These are phyloP conservation scores for Trichopria drosophilae DNA, from an alignment of 2,888 invertebrate species.

Conservation along the genomic window DNA sequence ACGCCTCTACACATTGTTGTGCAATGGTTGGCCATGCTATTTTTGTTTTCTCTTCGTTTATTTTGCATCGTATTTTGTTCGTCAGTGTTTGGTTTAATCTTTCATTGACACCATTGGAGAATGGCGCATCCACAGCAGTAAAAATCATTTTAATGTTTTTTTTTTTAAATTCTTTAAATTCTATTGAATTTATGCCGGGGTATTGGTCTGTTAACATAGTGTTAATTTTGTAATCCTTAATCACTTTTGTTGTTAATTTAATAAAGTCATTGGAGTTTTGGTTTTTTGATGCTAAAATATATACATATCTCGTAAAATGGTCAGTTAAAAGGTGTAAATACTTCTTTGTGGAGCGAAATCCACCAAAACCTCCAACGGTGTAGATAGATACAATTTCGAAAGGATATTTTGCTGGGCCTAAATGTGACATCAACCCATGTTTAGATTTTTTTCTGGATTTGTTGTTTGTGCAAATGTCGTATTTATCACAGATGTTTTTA, in stretches of 20 bases:
- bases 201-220: conserved; percentile 26
- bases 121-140: conserved; percentile 30
- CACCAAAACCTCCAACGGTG: conserved; percentile 10
- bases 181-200: conserved; percentile 25
- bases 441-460: conserved; percentile 30
- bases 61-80: conserved; percentile 30
- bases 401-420: conserved; percentile 20
- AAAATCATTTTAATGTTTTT: conserved; percentile 19
- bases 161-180: conserved; percentile 20
- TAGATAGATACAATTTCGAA: conserved; percentile 17
- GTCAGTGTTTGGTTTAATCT: conserved; percentile 36
- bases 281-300: conserved; percentile 24
- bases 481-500: conserved; percentile 19
- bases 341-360: conserved; percentile 11
- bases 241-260: conserved; percentile 18
- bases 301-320: conserved; percentile 23
- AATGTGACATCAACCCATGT: conserved; percentile 30
- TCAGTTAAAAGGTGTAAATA: conserved; percentile 9
- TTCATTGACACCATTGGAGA: conserved; percentile 36
- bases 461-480: conserved; percentile 32
- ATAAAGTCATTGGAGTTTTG: conserved; percentile 23
- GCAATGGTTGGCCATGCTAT: conserved; percentile 26
- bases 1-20: conserved; percentile 33
- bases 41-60: conserved; percentile 25
- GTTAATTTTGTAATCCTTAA: conserved; percentile 13